Percentiles rank a stretch among this genome's conserved stretches.
phyloP scores from a whole-genome alignment of 2,113 vertebrate species.

The Fregetta grallaria region DNA sequence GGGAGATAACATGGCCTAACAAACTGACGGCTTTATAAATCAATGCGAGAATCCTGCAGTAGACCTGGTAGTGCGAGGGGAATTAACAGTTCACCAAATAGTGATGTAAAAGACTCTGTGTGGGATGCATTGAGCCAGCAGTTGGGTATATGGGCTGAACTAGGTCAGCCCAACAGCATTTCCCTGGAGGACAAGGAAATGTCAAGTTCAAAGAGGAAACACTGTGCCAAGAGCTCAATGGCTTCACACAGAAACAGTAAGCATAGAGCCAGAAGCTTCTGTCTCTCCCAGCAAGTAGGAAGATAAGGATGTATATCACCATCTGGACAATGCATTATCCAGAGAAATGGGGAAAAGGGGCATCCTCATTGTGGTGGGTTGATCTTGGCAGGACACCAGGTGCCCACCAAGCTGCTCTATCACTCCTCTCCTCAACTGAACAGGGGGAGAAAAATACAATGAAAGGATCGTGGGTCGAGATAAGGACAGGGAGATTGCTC shows the following conservation, averaged over 20 bases:
- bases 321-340: neutral
- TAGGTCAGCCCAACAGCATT: neutral
- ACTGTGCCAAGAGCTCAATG: neutral
- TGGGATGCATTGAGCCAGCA: neutral
- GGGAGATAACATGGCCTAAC: slow-evolving; percentile 28
- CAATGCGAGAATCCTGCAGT: neutral
- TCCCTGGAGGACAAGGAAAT: slow-evolving; percentile 10
- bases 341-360: neutral
- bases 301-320: neutral
- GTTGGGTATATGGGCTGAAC: neutral
- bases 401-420: neutral
- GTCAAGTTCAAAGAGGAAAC: slow-evolving; percentile 11
- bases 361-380: neutral
- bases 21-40: slow-evolving; percentile 57
- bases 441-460: neutral
- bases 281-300: neutral
- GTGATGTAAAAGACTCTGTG: neutral
- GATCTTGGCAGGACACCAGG: neutral
- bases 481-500: neutral
- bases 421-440: neutral
- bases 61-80: neutral
- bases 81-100: slow-evolving; percentile 26
- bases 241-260: neutral
- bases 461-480: neutral
- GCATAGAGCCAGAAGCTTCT: neutral